These are phyloP conservation scores for Heliconius charithonia DNA, from an alignment of 2,888 invertebrate species.

Conservation along the genomic window DNA sequence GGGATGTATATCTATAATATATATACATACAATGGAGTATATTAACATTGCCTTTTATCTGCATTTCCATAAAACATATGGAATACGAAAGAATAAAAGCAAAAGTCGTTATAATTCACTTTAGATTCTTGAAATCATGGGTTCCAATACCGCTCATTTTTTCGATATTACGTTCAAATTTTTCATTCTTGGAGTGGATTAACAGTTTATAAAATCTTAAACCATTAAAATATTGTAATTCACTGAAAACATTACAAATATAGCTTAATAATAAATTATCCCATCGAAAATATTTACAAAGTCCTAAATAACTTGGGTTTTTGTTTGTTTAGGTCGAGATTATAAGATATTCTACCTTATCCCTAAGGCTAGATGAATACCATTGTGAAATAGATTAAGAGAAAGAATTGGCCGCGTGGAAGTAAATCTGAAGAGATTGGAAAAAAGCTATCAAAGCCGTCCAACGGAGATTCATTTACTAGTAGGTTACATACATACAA, in stretches of 20 bases:
- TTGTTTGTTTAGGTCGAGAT: slow-evolving; percentile 34
- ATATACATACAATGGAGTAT: too few relatives aligned
- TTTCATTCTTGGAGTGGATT: too few relatives aligned
- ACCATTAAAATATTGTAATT: not conserved
- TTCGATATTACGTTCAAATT: too few relatives aligned
- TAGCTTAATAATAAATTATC: not conserved
- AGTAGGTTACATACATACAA: not conserved
- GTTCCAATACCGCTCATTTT: too few relatives aligned
- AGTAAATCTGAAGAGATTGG: slow-evolving; percentile 45
- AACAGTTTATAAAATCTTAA: not conserved
- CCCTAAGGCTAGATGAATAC: slow-evolving; percentile 47
- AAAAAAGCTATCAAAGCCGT: not conserved
- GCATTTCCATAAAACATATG: too few relatives aligned
- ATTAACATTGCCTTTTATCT: too few relatives aligned
- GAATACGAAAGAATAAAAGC: too few relatives aligned
- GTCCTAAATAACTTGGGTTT: slow-evolving; percentile 20
- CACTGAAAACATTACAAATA: not conserved
- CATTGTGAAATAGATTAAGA: slow-evolving; percentile 50
- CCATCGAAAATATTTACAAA: slow-evolving; percentile 16
- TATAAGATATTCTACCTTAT: slow-evolving; percentile 30
- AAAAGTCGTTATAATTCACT: too few relatives aligned
- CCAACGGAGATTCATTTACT: not conserved
- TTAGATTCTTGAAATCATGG: too few relatives aligned
- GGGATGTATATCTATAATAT: too few relatives aligned
- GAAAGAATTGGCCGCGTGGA: slow-evolving; percentile 49